Evolutionary conservation across 2,888 invertebrate genomes (phyloP).

Genomic region (Formica aserva): DNA sequence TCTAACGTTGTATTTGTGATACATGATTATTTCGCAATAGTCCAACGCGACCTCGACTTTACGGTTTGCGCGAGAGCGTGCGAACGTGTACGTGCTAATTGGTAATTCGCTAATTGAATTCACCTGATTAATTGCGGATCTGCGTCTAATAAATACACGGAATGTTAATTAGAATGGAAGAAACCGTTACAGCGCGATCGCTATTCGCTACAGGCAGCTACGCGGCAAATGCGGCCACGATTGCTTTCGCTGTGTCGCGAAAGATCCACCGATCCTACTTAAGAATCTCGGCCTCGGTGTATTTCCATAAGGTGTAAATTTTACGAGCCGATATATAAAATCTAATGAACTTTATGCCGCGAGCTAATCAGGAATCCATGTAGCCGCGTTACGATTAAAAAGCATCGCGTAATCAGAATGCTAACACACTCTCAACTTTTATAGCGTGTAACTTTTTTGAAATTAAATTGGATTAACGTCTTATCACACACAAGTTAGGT

Average conservation of each 20-base stretch:
- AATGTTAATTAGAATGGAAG: constrained; percentile 78
- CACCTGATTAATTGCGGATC: constrained; percentile 83
- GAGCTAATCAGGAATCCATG: constrained; percentile 36
- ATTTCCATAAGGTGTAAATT: constrained; percentile 58
- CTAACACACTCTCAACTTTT: neutral
- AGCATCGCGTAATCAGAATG: neutral
- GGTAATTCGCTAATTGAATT: constrained; percentile 84
- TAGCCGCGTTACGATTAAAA: constrained; percentile 44
- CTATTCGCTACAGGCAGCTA: constrained; percentile 29
- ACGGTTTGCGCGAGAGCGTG: constrained; percentile 72
- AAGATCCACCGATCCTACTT: constrained; percentile 49
- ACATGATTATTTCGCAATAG: constrained; percentile 78
- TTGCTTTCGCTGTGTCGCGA: constrained; percentile 65
- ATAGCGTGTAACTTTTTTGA: neutral
- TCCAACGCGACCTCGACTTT: constrained; percentile 75
- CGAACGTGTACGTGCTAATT: constrained; percentile 82
- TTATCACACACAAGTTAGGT: neutral
- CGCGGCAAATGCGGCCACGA: constrained; percentile 49
- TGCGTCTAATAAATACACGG: constrained; percentile 82
- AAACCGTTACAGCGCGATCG: constrained; percentile 71
- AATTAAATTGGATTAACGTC: constrained; percentile 8
- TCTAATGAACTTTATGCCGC: constrained; percentile 61
- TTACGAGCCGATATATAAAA: constrained; percentile 59
- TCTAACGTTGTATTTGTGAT: constrained; percentile 56
- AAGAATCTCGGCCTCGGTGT: constrained; percentile 11